phyloP scores from a whole-genome alignment of 1,140 invertebrate genomes.

The Brachionus paranguensis region DNA sequence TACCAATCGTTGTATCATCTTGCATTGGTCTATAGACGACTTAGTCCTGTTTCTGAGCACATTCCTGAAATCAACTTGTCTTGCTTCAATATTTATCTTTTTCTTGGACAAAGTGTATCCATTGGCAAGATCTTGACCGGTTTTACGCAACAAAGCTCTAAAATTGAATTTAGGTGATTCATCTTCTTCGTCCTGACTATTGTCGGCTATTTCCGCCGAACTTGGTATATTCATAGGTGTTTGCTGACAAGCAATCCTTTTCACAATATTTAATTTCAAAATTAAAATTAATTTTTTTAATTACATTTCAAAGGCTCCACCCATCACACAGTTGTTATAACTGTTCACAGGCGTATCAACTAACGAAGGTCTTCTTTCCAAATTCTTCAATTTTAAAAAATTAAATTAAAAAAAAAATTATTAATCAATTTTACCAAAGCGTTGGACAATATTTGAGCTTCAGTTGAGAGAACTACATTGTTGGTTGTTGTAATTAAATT shows the following conservation, averaged over 20 bases:
- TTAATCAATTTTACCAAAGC: background rate
- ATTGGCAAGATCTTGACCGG: slow-evolving; percentile 60
- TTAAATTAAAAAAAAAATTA: background rate
- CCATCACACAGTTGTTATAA: slow-evolving; percentile 4
- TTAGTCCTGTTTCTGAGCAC: slow-evolving; percentile 41
- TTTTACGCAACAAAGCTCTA: slow-evolving; percentile 64
- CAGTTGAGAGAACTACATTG: background rate
- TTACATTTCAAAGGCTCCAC: slow-evolving; percentile 1
- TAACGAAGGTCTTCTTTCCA: slow-evolving; percentile 17
- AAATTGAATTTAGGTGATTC: slow-evolving; percentile 60
- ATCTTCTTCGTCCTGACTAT: background rate
- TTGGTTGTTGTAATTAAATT: background rate
- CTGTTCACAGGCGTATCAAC: background rate
- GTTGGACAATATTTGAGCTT: slow-evolving; percentile 15
- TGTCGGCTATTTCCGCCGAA: background rate
- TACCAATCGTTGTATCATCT: slow-evolving; percentile 32
- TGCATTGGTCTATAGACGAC: slow-evolving; percentile 12
- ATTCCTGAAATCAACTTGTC: slow-evolving; percentile 41
- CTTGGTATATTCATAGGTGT: background rate
- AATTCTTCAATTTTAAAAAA: background rate
- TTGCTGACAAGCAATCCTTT: background rate
- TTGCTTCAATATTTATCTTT: slow-evolving; percentile 54
- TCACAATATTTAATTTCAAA: background rate
- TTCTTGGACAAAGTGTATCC: slow-evolving; percentile 63
- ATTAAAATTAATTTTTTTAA: background rate